These are phyloP conservation scores for Tetragonula clypearis DNA, from an alignment of 1,140 invertebrate species.

Conservation along the genomic window DNA sequence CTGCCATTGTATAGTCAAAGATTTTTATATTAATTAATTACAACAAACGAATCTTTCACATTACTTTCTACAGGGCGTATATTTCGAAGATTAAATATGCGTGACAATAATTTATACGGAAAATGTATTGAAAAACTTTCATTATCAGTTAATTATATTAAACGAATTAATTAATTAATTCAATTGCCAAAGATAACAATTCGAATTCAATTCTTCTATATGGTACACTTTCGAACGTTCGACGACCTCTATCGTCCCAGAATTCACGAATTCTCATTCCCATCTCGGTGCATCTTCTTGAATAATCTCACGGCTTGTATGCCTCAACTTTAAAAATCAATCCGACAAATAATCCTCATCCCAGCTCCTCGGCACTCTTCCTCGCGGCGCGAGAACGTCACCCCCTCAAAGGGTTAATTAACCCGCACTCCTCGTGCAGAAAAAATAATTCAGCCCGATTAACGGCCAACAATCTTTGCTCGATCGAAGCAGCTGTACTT, in stretches of 20 bases:
- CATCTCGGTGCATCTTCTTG: background rate
- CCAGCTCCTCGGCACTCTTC: too few species aligned
- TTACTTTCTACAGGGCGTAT: too few species aligned
- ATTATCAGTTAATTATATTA: background rate
- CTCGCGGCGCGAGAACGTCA: background rate
- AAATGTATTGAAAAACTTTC: background rate
- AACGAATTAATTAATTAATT: background rate
- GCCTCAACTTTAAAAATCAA: background rate
- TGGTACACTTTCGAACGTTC: too few species aligned
- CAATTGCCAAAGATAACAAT: background rate
- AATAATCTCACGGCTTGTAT: background rate
- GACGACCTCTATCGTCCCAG: background rate
- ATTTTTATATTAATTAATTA: too few species aligned
- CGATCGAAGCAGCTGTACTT: background rate
- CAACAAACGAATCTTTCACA: too few species aligned
- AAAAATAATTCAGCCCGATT: conserved; percentile 21
- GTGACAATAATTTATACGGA: background rate
- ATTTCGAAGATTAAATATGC: too few species aligned
- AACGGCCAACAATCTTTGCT: conserved; percentile 2
- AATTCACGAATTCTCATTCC: background rate
- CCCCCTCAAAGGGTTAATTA: conserved; percentile 6
- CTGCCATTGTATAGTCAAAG: too few species aligned
- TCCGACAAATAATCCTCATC: background rate
- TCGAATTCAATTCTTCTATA: background rate
- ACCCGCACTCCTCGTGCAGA: background rate